These are phyloP conservation scores for Microctonus hyperodae DNA, from an alignment of 2,888 invertebrate species.

Conservation along the genomic window DNA sequence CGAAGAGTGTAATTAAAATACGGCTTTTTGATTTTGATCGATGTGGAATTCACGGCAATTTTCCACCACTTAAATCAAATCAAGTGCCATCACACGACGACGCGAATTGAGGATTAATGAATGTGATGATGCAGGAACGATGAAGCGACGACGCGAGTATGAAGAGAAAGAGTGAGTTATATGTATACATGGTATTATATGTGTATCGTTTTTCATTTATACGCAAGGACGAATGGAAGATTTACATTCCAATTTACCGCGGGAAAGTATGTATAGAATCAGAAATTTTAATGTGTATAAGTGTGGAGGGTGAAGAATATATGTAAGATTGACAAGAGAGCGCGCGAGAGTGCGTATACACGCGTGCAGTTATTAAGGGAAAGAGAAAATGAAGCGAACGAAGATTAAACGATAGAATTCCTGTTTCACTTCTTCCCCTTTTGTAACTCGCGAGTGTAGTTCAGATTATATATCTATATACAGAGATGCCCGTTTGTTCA, in stretches of 20 bases:
- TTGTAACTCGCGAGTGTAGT: conserved; percentile 33
- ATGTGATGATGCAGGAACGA: conserved; percentile 8
- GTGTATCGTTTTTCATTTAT: not conserved
- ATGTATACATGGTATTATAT: too few relatives aligned
- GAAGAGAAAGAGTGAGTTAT: too few relatives aligned
- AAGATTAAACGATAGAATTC: conserved; percentile 62
- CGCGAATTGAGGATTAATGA: conserved; percentile 33
- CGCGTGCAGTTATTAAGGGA: conserved; percentile 4
- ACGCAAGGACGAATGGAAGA: not conserved
- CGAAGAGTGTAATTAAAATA: conserved; percentile 16
- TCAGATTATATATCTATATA: not conserved
- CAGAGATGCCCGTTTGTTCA: conserved; percentile 10
- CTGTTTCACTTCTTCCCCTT: conserved; percentile 40
- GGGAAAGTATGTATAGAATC: too few relatives aligned
- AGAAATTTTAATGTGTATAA: not conserved
- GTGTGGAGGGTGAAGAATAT: not conserved
- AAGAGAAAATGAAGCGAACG: conserved; percentile 34
- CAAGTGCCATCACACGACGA: conserved; percentile 16
- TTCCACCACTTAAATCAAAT: conserved; percentile 28
- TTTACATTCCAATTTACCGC: not conserved
- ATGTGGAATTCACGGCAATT: conserved; percentile 28
- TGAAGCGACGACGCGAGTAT: not conserved
- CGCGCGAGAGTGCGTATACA: not conserved
- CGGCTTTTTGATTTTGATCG: conserved; percentile 1
- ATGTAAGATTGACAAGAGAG: not conserved